These are phyloP conservation scores for Microctonus aethiopoides DNA, from an alignment of 2,888 invertebrate species.

Conservation along the genomic window DNA sequence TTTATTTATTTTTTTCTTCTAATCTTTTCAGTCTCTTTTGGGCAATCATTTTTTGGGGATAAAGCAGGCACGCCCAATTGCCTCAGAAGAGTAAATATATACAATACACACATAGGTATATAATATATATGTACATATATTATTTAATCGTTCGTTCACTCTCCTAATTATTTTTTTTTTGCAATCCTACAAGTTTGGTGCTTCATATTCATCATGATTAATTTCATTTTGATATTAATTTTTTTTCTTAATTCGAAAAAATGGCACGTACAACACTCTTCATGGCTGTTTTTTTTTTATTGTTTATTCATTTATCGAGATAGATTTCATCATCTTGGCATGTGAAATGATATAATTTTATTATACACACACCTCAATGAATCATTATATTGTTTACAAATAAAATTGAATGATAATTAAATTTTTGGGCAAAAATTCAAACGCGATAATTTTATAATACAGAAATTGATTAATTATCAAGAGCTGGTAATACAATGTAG, in stretches of 20 bases:
- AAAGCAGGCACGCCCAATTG: slow-evolving; percentile 6
- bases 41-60: slow-evolving; percentile 15
- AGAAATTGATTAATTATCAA: slow-evolving; percentile 28
- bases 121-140: slow-evolving; percentile 38
- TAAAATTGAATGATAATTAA: slow-evolving; percentile 1
- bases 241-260: background rate
- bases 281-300: background rate
- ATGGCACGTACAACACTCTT: slow-evolving; percentile 14
- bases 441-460: slow-evolving; percentile 4
- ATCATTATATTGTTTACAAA: slow-evolving; percentile 4
- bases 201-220: slow-evolving; percentile 16
- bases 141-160: slow-evolving; percentile 34
- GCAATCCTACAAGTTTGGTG: slow-evolving; percentile 20
- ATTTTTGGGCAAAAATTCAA: slow-evolving; percentile 17
- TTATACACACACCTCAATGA: background rate
- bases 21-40: slow-evolving; percentile 19
- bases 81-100: slow-evolving; percentile 10
- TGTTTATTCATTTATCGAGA: background rate
- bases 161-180: slow-evolving; percentile 31
- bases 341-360: background rate
- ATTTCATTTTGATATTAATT: background rate
- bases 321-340: background rate
- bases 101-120: background rate
- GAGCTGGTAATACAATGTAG: slow-evolving; percentile 20
- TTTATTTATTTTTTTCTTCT: slow-evolving; percentile 10